phyloP scores from a whole-genome alignment of 2,113 vertebrate genomes.

The Corvus cornix region DNA sequence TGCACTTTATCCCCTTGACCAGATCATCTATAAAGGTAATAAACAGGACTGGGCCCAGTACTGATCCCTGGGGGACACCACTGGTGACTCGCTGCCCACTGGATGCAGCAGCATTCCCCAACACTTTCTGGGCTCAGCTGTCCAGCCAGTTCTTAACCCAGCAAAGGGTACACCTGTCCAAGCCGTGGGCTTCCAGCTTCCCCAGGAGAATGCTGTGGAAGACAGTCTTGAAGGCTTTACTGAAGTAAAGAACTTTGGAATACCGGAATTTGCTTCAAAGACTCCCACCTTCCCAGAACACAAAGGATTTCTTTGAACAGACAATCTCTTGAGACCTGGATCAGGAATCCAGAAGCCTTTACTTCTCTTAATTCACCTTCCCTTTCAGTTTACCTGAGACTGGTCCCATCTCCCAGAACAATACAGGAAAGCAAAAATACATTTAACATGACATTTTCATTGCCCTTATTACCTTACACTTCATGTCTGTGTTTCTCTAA shows the following conservation, averaged over 20 bases:
- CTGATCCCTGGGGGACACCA: neutral
- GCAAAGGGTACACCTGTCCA: neutral
- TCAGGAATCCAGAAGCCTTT: neutral
- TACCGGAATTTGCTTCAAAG: neutral
- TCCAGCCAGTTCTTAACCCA: neutral
- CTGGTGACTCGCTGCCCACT: rapidly evolving
- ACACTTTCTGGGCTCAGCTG: neutral
- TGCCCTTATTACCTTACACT: neutral
- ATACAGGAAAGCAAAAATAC: neutral
- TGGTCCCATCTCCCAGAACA: neutral
- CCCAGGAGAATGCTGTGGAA: neutral
- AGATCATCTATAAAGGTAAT: neutral
- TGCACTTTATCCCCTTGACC: neutral
- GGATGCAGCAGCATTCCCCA: neutral
- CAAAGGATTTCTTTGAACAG: neutral
- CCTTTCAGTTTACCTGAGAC: neutral
- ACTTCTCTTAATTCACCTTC: neutral
- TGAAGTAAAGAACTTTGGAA: neutral
- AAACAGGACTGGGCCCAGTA: too few species aligned
- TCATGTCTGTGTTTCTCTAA: neutral
- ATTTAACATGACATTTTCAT: neutral
- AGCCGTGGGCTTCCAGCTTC: neutral
- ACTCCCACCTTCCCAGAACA: neutral
- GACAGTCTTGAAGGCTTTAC: neutral
- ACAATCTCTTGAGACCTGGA: neutral